These are phyloP conservation scores for Hemicrepidius hirtus DNA, from an alignment of 2,888 invertebrate genomes.

Conservation along the genomic window DNA sequence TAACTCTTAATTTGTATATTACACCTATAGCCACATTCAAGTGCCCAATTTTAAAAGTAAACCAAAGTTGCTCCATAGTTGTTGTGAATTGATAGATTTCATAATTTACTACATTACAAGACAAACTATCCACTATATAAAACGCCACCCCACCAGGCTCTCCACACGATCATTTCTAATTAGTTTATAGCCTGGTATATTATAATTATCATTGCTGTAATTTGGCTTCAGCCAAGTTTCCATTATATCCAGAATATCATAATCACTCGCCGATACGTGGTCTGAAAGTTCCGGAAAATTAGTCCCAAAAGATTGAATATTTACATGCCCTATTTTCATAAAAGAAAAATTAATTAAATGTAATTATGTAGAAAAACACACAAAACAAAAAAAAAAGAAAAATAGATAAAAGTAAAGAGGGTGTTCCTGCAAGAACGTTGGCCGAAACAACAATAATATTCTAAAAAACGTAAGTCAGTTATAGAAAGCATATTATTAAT, in stretches of 20 bases:
- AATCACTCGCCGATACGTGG: neutral
- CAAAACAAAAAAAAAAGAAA: no score
- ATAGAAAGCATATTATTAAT: no score
- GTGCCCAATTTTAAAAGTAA: neutral
- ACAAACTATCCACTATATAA: neutral
- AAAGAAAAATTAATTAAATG: neutral
- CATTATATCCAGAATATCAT: neutral
- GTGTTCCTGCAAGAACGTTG: no score
- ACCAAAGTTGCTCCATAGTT: neutral
- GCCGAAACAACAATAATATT: no score
- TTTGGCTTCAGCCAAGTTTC: neutral
- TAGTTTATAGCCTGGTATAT: neutral
- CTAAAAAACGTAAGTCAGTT: no score
- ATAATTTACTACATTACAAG: neutral
- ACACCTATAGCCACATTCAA: neutral
- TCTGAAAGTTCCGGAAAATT: neutral
- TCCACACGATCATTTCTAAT: neutral
- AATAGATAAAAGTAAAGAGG: no score
- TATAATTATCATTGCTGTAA: neutral
- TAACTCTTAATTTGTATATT: neutral
- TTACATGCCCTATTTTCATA: neutral
- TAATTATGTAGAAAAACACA: no score
- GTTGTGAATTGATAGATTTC: neutral
- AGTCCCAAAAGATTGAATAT: neutral
- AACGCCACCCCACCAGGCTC: neutral